phyloP scores from a whole-genome alignment of 37 sponge, comb jelly and placozoan species.

The Eunapius fragilis region DNA sequence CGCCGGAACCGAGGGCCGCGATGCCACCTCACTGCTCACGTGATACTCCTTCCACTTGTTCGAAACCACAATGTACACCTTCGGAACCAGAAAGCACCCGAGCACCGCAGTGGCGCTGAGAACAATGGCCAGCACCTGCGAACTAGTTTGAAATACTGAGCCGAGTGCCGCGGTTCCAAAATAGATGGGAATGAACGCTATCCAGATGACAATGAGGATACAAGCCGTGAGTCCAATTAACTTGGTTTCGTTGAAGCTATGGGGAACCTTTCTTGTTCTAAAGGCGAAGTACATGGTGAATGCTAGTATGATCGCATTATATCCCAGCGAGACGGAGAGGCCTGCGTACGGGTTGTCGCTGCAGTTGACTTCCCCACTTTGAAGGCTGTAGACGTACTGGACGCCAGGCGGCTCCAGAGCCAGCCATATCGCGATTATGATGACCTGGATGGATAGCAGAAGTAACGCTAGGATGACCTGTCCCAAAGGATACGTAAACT shows the following conservation, averaged over 20 bases:
- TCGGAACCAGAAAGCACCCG: conserved; percentile 48
- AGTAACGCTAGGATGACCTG: conserved; percentile 38
- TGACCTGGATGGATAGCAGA: conserved; percentile 31
- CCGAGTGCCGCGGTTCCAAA: conserved; percentile 44
- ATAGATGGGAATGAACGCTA: conserved; percentile 61
- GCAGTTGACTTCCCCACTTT: conserved; percentile 38
- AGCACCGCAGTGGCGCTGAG: conserved; percentile 59
- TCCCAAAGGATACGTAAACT: conserved; percentile 30
- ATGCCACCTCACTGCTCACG: not conserved
- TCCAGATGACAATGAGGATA: conserved; percentile 57
- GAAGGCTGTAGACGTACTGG: not conserved
- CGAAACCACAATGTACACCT: conserved; percentile 22
- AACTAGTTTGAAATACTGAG: conserved; percentile 28
- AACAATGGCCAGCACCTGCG: conserved; percentile 57
- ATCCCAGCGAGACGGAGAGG: conserved; percentile 27
- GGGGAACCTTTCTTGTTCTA: conserved; percentile 59
- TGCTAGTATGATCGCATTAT: conserved; percentile 45
- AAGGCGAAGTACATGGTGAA: conserved; percentile 60
- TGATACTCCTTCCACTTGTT: conserved; percentile 3
- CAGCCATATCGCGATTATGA: conserved; percentile 36
- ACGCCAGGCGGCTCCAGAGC: conserved; percentile 30
- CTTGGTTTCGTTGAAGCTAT: conserved; percentile 74
- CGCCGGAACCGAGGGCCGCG: not conserved
- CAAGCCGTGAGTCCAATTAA: conserved; percentile 55
- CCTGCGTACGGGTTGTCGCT: conserved; percentile 27